These are phyloP conservation scores for Ormyrus nitidulus DNA, from an alignment of 2,888 invertebrate species.

Conservation along the genomic window DNA sequence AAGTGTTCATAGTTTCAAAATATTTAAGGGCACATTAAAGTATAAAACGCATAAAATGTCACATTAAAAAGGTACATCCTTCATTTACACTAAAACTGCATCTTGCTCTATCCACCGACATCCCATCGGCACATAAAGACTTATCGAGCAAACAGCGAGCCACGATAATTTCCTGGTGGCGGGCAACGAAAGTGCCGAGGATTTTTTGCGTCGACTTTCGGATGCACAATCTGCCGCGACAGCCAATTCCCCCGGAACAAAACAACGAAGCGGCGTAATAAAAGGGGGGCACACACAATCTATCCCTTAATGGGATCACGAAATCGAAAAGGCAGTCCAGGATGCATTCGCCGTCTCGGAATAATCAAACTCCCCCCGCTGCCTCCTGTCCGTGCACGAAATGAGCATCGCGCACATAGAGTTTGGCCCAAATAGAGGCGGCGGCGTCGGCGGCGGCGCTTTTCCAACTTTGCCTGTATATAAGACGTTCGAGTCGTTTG, in stretches of 20 bases:
- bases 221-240: not conserved
- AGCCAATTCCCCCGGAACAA: slow-evolving; percentile 40
- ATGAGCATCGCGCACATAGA: slow-evolving; percentile 37
- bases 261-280: slow-evolving; percentile 38
- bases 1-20: too few relatives aligned
- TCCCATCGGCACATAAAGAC: too few relatives aligned
- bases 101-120: too few relatives aligned
- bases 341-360: slow-evolving; percentile 22
- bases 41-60: too few relatives aligned
- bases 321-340: slow-evolving; percentile 2
- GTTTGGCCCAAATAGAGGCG: slow-evolving; percentile 46
- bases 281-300: slow-evolving; percentile 24
- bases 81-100: too few relatives aligned
- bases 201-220: slow-evolving; percentile 13
- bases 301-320: slow-evolving; percentile 43
- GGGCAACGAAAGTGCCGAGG: not conserved
- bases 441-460: not conserved
- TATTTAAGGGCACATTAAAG: too few relatives aligned
- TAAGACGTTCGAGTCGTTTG: slow-evolving; percentile 7
- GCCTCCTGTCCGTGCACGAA: not conserved
- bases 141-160: not conserved
- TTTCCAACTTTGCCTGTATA: slow-evolving; percentile 8
- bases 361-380: slow-evolving; percentile 26
- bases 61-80: too few relatives aligned
- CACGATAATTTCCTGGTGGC: slow-evolving; percentile 30